Base-by-base conservation (phyloP, 2,113 vertebrate species). In the Xiphophorus couchianus region DNA sequence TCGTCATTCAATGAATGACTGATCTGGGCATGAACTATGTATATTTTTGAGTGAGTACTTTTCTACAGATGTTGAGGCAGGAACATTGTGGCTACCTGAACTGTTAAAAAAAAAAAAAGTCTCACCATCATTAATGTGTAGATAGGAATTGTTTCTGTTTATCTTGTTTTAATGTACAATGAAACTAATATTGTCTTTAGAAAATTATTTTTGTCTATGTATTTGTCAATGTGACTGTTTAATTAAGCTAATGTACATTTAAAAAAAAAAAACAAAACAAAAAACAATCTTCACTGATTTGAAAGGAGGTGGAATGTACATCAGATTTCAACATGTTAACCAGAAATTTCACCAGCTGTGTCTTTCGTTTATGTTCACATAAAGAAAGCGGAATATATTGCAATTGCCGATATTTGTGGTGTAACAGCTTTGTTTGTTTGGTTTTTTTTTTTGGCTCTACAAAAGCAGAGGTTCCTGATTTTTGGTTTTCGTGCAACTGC, bases 1-100 rank as follows among this genome's bases (percentile, higher is more conserved):
- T 84, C 83, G 86, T 87, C 87, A 91, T 92, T 93, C 88, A 92
- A 67, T 92, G 88, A 91, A 93, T 93, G 90, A 82, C 75, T 80
- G 58, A 80, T 82, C 42, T 76, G 67, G 77, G 77, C 78, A 76
- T 85, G 33, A 75, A 86, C 70, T 88, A 74, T 91, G 68, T 73
- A 89, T 62, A 86, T 84, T 82, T 71, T 79, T 81, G 65, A 83
- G 64, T 71, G 39, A 80, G 73, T 67, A 69, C 74, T 81, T 90
- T 83, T 86, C 17, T 86, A 80, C 79, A 69, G 44, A 37, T n/a
- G 68, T 76, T 61, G 27, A 71, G 73, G 29, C 22, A 61, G 48
- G 62, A 28, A 86, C 62, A 80, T 62, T 79, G 69, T 78, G 75
- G 29, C 80, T 71, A 70, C 66, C 12, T 80, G 71, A 66, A 88